A percentile compares a stretch with the other conserved stretches of the same genome.
Conservation (phyloP, 2,113 vertebrate species). For the Pimephales promelas region DNA sequence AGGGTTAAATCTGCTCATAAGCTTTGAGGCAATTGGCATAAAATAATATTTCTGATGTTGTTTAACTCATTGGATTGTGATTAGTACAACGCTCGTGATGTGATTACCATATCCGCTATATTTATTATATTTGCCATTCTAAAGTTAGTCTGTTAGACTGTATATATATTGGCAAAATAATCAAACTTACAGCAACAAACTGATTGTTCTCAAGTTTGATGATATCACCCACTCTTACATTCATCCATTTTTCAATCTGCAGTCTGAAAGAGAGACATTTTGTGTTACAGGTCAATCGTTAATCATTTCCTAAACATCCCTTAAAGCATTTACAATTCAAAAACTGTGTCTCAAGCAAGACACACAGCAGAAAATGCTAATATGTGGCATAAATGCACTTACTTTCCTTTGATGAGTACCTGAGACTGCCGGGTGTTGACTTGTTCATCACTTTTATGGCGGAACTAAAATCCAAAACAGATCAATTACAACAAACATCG, state of each 20-base stretch:
- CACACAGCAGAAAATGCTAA: background rate
- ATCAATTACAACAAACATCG: slow-evolving; percentile 22
- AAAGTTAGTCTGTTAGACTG: background rate
- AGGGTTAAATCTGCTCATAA: background rate
- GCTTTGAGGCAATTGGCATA: no score
- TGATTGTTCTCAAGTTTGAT: slow-evolving; percentile 80
- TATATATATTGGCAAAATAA: background rate
- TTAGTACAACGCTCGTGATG: background rate
- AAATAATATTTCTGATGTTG: background rate
- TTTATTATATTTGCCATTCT: background rate
- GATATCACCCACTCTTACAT: slow-evolving; percentile 72
- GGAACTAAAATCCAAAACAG: slow-evolving; percentile 69
- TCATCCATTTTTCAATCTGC: slow-evolving; percentile 78
- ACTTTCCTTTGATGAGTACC: slow-evolving; percentile 73
- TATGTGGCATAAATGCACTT: slow-evolving; percentile 56
- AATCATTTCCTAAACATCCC: background rate
- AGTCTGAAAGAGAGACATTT: slow-evolving; percentile 56
- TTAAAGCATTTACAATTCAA: background rate
- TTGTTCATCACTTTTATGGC: slow-evolving; percentile 74
- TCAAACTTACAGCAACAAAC: slow-evolving; percentile 78
- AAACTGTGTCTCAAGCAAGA: background rate
- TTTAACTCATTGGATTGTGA: background rate
- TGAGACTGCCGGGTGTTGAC: slow-evolving; percentile 75
- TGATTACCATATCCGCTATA: background rate
- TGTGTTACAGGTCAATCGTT: background rate